phyloP scores from a whole-genome alignment of 2,888 invertebrate species.

The Synergus itoensis region DNA sequence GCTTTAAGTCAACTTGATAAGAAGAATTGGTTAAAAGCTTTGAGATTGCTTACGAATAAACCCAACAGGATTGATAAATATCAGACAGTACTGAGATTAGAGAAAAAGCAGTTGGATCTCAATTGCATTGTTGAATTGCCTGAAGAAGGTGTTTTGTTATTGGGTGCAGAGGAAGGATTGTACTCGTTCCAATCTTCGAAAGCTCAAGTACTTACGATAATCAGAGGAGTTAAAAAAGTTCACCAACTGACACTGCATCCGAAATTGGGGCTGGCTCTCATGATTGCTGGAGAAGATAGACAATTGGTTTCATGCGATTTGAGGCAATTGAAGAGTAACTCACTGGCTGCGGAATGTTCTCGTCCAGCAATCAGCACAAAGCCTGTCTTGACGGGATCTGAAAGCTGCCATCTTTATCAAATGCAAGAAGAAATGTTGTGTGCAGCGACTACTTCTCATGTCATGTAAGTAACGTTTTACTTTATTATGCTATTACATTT shows the following conservation, averaged over 20 bases:
- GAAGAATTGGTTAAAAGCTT: conserved; percentile 81
- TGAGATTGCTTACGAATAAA: conserved; percentile 77
- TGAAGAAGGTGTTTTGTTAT: conserved; percentile 77
- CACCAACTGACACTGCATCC: conserved; percentile 82
- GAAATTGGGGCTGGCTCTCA: conserved; percentile 81
- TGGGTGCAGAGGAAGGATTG: conserved; percentile 83
- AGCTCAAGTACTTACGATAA: conserved; percentile 74
- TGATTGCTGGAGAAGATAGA: conserved; percentile 82
- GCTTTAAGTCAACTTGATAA: conserved; percentile 82
- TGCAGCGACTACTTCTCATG: conserved; percentile 73
- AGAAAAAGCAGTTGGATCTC: conserved; percentile 76
- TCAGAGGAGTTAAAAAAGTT: conserved; percentile 81
- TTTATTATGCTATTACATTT: background rate
- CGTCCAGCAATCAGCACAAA: conserved; percentile 75
- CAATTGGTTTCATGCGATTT: conserved; percentile 82
- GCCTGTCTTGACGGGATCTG: conserved; percentile 72
- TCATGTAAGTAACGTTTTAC: conserved; percentile 66
- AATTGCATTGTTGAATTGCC: conserved; percentile 78
- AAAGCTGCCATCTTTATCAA: conserved; percentile 75
- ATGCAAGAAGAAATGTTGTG: conserved; percentile 73
- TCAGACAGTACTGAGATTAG: conserved; percentile 69
- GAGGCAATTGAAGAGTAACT: conserved; percentile 80
- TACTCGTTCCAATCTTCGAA: conserved; percentile 77
- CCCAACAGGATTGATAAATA: conserved; percentile 65
- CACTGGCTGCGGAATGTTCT: conserved; percentile 77